These are phyloP conservation scores for Triplophysa siluroides DNA, from an alignment of 2,113 vertebrate genomes.

Conservation along the genomic window DNA sequence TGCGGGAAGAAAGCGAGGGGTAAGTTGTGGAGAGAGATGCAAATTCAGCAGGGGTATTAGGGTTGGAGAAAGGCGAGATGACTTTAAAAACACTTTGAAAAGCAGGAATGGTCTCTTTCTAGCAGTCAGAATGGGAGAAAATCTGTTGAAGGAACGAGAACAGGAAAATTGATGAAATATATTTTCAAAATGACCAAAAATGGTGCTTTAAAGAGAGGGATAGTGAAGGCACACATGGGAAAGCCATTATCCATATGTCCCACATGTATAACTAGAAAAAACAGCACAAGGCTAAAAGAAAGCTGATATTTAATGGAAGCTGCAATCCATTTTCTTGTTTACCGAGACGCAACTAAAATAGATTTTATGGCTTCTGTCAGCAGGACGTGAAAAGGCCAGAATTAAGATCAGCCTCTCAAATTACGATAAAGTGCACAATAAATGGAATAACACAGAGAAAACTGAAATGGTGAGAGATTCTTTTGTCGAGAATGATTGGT, in stretches of 20 bases:
- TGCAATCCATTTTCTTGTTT: constrained; percentile 10
- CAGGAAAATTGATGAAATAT: not conserved
- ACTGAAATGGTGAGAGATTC: constrained; percentile 28
- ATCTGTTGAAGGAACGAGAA: not conserved
- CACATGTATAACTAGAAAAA: constrained; percentile 5
- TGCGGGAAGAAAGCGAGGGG: not conserved
- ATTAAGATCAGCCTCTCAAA: constrained; percentile 35
- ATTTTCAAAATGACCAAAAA: constrained; percentile 5
- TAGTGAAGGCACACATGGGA: not conserved
- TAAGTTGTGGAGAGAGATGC: not conserved
- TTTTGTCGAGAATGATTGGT: not conserved
- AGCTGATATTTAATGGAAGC: constrained; percentile 21
- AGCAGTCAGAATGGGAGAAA: not conserved
- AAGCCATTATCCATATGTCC: not conserved
- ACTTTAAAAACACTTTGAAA: constrained; percentile 9
- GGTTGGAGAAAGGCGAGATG: not conserved
- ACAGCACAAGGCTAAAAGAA: constrained; percentile 13
- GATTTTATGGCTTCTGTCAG: constrained; percentile 5
- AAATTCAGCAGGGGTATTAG: constrained; percentile 2
- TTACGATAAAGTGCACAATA: constrained; percentile 13
- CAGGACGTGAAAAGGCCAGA: constrained; percentile 8
- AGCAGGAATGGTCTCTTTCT: not conserved
- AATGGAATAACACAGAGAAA: constrained; percentile 17
- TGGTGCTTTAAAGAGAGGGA: not conserved
- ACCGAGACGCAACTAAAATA: constrained; percentile 9